Evolutionary conservation across 1,140 invertebrate genomes (phyloP), one percentile per base, ranked within the genome.

Genomic region (Zaprionus ghesquierei): DNA sequence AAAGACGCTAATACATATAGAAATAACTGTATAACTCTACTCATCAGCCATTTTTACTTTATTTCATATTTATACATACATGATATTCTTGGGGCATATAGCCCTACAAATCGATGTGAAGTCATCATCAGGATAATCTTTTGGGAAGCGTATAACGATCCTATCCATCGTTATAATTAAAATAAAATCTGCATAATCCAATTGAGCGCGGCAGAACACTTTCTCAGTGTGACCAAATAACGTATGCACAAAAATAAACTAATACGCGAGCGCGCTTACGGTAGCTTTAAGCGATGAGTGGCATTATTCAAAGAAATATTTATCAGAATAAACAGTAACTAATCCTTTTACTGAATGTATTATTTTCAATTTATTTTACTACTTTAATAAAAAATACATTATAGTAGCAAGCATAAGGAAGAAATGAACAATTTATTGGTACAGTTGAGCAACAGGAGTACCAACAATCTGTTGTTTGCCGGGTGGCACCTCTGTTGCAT

Each of bases 61-160:
- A 12, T 15, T 33, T 31, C 0, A 20, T 58, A 41, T 46, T 46
- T 33, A 27, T 27, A 58, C 75, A 69, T 54, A 81, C 79, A 81
- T 82, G 1, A 79, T 6, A 66, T 81, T 82, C 9, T 62, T 69
- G 2, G 60, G 70, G 54, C 51, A 62, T 49, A 63, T 29, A 22
- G 63, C 51, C 12, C 1, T 8, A 6, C 22, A 31, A 38, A 82
- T 75, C 3, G 58, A 63, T 53, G 75, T 65, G 0, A 59, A 65
- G 22, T 33, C 49, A 12, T 53, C 65, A 5, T 27, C 31, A 12
- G 18, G n/a, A 3, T 31, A 25, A 0, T 54, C 46, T 4, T n/a
- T 1, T 0, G 13, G 18, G 5, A 54, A 27, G 31, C 35, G n/a
- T 13, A 81, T 13, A 12, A 44, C 9, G 18, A 81, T 66, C 38